A percentile compares a stretch with the other conserved stretches of the same genome.
These are phyloP conservation scores for Brienomyrus brachyistius DNA, from an alignment of 2,113 vertebrate species.

Conservation along the genomic window DNA sequence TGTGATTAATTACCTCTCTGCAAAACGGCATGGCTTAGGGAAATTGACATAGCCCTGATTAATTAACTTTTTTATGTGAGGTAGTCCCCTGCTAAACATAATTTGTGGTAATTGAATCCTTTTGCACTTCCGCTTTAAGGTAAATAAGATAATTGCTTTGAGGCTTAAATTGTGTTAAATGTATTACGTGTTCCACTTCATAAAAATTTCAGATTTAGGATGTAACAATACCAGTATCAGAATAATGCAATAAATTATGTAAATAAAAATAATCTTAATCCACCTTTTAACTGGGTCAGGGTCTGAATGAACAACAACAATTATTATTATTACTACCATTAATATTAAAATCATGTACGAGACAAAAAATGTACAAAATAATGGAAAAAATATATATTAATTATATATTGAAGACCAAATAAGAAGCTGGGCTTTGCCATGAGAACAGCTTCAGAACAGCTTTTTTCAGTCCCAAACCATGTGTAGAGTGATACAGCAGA, in stretches of 20 bases:
- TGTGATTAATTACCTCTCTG: constrained; percentile 79
- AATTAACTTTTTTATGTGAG: constrained; percentile 74
- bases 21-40: constrained; percentile 72
- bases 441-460: neutral
- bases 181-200: neutral
- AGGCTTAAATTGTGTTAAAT: neutral
- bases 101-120: constrained; percentile 64
- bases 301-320: neutral
- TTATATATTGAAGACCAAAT: neutral
- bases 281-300: neutral
- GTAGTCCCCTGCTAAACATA: constrained; percentile 67
- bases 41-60: constrained; percentile 79
- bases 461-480: neutral
- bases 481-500: neutral
- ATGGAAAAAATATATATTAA: neutral
- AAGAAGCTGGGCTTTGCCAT: neutral
- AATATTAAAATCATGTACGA: neutral
- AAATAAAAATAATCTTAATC: neutral
- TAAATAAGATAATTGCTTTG: constrained; percentile 22
- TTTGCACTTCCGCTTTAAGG: constrained; percentile 33
- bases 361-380: neutral
- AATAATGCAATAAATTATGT: neutral
- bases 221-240: neutral
- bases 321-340: neutral
- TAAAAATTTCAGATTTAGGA: neutral